These are phyloP conservation scores for Eulimnadia texana DNA, from an alignment of 1,140 invertebrate species.

Conservation along the genomic window DNA sequence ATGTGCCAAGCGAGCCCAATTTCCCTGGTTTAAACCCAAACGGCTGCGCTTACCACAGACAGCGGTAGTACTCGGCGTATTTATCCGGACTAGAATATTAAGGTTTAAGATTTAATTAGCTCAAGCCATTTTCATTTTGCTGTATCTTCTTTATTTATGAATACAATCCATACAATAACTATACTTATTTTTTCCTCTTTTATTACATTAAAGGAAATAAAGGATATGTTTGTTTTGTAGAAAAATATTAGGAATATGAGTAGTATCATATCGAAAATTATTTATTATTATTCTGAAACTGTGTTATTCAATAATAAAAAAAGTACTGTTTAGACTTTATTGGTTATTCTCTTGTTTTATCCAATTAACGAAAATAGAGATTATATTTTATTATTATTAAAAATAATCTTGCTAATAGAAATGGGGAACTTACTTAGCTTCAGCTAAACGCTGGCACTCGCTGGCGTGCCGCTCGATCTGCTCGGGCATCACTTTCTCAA, in stretches of 20 bases:
- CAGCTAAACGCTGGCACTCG: slow-evolving; percentile 37
- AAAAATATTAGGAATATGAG: too few species aligned
- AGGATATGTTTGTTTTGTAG: too few species aligned
- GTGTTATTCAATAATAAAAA: slow-evolving; percentile 22
- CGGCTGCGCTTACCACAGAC: slow-evolving; percentile 23
- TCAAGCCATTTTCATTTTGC: too few species aligned
- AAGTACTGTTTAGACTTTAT: slow-evolving; percentile 1
- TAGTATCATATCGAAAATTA: too few species aligned
- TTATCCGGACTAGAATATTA: slow-evolving; percentile 21
- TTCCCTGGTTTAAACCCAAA: neutral
- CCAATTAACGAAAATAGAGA: too few species aligned
- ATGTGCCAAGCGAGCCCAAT: slow-evolving; percentile 9
- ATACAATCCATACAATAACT: neutral
- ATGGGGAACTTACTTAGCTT: slow-evolving; percentile 36
- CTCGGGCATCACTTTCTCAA: slow-evolving; percentile 40
- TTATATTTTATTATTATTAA: too few species aligned
- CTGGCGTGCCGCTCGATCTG: slow-evolving; percentile 39
- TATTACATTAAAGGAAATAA: too few species aligned
- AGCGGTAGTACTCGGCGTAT: slow-evolving; percentile 25
- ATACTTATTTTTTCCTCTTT: too few species aligned
- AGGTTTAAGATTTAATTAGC: too few species aligned
- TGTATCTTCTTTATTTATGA: too few species aligned
- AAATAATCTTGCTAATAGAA: neutral
- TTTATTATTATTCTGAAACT: too few species aligned
- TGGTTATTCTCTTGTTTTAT: too few species aligned